Evolutionary conservation across 92 coral and sea anemone genomes (phyloP).

Genomic region (Virgularia gustaviana): DNA sequence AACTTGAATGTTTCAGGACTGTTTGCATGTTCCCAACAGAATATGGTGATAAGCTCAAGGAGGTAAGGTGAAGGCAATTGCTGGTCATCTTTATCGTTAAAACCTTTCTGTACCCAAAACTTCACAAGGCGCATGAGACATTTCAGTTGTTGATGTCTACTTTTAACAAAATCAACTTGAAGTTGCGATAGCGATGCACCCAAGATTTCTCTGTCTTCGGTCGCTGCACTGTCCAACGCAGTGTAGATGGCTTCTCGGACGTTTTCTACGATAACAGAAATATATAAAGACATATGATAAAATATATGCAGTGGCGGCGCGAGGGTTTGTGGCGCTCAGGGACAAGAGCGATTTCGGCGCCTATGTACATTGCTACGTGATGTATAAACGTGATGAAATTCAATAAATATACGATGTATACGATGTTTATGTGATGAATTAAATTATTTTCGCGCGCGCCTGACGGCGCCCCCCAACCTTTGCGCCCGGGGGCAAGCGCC

Average conservation of each 20-base stretch:
- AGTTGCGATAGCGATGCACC: slow-evolving; percentile 24
- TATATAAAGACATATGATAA: too few species aligned
- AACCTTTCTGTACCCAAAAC: slow-evolving; percentile 34
- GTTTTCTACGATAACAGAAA: too few species aligned
- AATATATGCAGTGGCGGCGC: too few species aligned
- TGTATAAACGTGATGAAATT: too few species aligned
- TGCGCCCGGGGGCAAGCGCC: too few species aligned
- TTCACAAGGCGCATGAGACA: slow-evolving; percentile 28
- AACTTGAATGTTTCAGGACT: slow-evolving; percentile 39
- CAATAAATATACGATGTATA: too few species aligned
- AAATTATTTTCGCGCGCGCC: too few species aligned
- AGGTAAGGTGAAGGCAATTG: slow-evolving; percentile 25
- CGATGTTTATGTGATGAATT: too few species aligned
- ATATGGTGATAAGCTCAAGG: slow-evolving; percentile 14
- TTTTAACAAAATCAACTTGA: slow-evolving; percentile 21
- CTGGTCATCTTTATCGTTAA: slow-evolving; percentile 27
- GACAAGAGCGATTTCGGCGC: too few species aligned
- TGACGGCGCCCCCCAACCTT: too few species aligned
- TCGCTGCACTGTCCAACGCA: not conserved
- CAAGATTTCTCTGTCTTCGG: slow-evolving; percentile 12
- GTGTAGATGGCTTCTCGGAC: slow-evolving; percentile 16
- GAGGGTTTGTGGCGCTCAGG: too few species aligned
- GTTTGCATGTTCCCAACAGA: slow-evolving; percentile 34
- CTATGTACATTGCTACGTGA: too few species aligned
- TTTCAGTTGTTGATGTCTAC: slow-evolving; percentile 18